Evolutionary conservation across 2,797 vertebrate species (phyloP).

Genomic region (Phrynocephalus guinanensis): DNA sequence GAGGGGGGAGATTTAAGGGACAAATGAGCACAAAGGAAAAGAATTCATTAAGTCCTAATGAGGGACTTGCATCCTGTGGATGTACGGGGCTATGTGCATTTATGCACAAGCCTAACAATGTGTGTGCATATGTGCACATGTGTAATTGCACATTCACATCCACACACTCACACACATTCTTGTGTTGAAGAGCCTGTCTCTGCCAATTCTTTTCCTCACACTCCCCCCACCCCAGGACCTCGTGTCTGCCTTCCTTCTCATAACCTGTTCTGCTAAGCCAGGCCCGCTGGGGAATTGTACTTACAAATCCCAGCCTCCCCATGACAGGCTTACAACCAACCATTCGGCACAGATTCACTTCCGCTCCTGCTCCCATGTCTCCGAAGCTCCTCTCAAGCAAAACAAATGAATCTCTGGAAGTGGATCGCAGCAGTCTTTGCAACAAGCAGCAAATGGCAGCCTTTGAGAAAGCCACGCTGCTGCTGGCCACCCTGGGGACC

Average conservation of each 20-base stretch:
- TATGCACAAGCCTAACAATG: not conserved
- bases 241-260: not conserved
- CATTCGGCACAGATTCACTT: not conserved
- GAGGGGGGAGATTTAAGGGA: slow-evolving; percentile 28
- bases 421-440: not conserved
- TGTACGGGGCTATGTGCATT: too few species aligned
- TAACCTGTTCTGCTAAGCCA: slow-evolving; percentile 13
- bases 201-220: not conserved
- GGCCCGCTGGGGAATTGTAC: slow-evolving; percentile 1
- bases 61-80: not conserved
- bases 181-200: not conserved
- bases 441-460: not conserved
- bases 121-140: too few species aligned
- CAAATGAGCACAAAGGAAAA: slow-evolving; percentile 4
- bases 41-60: slow-evolving; percentile 38
- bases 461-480: not conserved
- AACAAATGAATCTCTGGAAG: not conserved
- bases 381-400: not conserved
- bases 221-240: not conserved
- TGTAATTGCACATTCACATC: too few species aligned
- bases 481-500: too few species aligned
- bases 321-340: not conserved
- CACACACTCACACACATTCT: too few species aligned
- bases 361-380: not conserved
- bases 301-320: slow-evolving; percentile 15